These are phyloP conservation scores for Caenorhabditis panamensis DNA, from an alignment of 2,888 invertebrate species.

Conservation along the genomic window DNA sequence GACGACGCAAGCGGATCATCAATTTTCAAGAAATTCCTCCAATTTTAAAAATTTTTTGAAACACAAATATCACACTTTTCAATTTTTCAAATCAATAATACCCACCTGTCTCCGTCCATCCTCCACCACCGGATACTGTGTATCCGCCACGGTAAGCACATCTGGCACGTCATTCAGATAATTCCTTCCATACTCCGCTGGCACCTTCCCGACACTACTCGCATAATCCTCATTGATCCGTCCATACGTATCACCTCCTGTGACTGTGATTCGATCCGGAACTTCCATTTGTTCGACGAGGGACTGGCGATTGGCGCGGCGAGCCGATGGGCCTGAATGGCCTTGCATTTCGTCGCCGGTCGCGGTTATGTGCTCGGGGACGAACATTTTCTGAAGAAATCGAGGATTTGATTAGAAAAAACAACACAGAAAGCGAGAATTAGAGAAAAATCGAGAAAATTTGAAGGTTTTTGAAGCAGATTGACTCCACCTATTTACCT, in stretches of 20 bases:
- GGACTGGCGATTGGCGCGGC: constrained; percentile 42
- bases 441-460: not conserved
- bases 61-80: too few species aligned
- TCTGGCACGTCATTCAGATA: constrained; percentile 53
- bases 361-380: constrained; percentile 60
- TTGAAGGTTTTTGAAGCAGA: not conserved
- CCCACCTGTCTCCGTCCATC: constrained; percentile 37
- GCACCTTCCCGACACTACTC: constrained; percentile 28
- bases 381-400: constrained; percentile 47
- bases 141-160: constrained; percentile 55
- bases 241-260: constrained; percentile 54
- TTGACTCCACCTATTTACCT: too few species aligned
- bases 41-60: too few species aligned
- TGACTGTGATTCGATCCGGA: constrained; percentile 57
- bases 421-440: not conserved
- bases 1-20: too few species aligned
- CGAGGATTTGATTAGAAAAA: not conserved
- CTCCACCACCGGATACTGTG: constrained; percentile 48
- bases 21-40: not conserved
- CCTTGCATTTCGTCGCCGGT: constrained; percentile 56
- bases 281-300: constrained; percentile 64
- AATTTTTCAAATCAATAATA: too few species aligned
- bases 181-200: constrained; percentile 34
- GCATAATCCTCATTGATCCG: constrained; percentile 49
- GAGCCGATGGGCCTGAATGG: constrained; percentile 1